phyloP scores from a whole-genome alignment of 53 echinoderm and acorn worm genomes.

The Stichopus horrens region DNA sequence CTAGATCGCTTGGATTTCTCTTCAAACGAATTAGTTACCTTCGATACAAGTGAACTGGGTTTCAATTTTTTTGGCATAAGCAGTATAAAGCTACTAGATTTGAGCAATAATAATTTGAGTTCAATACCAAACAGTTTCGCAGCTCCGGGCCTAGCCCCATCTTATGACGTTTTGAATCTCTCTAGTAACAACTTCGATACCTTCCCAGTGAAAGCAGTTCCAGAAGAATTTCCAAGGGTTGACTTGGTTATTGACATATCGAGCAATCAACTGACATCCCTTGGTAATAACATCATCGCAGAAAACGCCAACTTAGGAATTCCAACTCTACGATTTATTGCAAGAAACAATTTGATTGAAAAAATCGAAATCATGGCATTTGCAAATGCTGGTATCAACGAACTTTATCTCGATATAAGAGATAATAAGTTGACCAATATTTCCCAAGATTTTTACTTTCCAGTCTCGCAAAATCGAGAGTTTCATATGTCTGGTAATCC shows the following conservation, averaged over 20 bases:
- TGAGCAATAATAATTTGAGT: constrained; percentile 4
- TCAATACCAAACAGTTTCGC: constrained; percentile 22
- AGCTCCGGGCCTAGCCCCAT: neutral
- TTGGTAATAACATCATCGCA: neutral
- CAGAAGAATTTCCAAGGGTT: neutral
- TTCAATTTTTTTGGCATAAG: neutral
- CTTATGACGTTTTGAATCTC: neutral
- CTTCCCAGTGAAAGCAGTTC: constrained; percentile 24
- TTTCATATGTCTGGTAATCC: constrained; percentile 27
- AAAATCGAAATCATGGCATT: neutral
- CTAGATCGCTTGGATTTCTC: constrained; percentile 14
- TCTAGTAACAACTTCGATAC: constrained; percentile 6
- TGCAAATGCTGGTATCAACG: neutral
- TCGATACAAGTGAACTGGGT: constrained; percentile 7
- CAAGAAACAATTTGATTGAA: neutral
- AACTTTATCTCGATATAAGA: constrained; percentile 6
- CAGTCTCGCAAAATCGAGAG: neutral
- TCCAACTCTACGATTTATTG: constrained; percentile 18
- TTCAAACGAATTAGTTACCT: constrained; percentile 10
- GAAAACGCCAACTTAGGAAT: neutral
- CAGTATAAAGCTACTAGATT: neutral
- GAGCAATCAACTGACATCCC: constrained; percentile 13
- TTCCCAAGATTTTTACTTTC: constrained; percentile 4
- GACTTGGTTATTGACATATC: constrained; percentile 23
- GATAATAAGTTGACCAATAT: constrained; percentile 14